These are phyloP conservation scores for Smittia aterrima DNA, from an alignment of 2,888 invertebrate species.

Conservation along the genomic window DNA sequence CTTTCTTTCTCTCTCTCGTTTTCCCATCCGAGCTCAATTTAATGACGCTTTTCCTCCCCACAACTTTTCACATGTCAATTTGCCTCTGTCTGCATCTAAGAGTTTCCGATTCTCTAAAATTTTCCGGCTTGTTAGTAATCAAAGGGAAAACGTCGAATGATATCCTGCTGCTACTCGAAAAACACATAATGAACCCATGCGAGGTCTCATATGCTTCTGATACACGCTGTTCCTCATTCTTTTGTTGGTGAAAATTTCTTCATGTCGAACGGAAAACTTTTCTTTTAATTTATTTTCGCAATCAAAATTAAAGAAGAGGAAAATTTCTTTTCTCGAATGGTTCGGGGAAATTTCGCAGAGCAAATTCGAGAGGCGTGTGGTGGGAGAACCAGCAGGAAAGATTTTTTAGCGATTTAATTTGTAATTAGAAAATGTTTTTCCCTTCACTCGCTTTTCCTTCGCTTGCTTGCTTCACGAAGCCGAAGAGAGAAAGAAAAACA, in stretches of 20 bases:
- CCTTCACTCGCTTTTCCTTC: background rate
- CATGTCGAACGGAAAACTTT: background rate
- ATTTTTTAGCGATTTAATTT: slow-evolving; percentile 15
- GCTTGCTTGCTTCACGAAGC: background rate
- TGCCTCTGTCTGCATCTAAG: background rate
- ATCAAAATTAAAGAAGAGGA: slow-evolving; percentile 10
- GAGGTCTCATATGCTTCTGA: background rate
- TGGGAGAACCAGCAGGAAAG: background rate
- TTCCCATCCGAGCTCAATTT: slow-evolving; percentile 27
- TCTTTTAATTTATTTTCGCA: slow-evolving; percentile 11
- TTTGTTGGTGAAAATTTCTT: background rate
- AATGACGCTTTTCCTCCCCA: slow-evolving; percentile 25
- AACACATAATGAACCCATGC: slow-evolving; percentile 11
- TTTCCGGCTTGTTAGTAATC: slow-evolving; percentile 14
- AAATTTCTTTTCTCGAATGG: background rate
- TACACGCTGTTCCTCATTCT: background rate
- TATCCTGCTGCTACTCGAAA: background rate
- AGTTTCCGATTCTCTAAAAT: background rate
- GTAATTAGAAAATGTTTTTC: slow-evolving; percentile 20
- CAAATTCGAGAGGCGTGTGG: background rate
- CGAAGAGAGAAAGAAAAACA: background rate
- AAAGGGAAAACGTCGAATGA: background rate
- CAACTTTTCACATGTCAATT: slow-evolving; percentile 3
- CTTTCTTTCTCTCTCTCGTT: background rate
- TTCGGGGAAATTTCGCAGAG: background rate